A percentile compares a stretch with the other conserved stretches of the same genome.
Evolutionary conservation across 2,797 vertebrate species (phyloP).

Genomic region (Rhabdomys pumilio): DNA sequence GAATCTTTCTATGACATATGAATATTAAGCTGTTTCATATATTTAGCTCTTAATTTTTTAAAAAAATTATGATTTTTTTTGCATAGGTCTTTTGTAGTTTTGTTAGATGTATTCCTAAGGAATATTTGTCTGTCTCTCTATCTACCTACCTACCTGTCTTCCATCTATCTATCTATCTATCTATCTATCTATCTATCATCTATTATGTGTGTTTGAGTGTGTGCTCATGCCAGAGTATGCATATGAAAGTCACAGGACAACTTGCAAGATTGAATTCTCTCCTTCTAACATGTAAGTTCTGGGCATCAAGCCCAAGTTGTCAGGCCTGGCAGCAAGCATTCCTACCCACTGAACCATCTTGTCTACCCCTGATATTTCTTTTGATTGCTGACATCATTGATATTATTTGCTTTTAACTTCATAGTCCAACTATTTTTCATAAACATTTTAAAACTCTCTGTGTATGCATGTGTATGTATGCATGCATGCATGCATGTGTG

Average conservation of each 20-base stretch:
- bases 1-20: neutral
- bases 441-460: neutral
- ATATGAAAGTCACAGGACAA: neutral
- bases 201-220: neutral
- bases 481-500: neutral
- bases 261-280: neutral
- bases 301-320: no score
- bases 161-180: neutral
- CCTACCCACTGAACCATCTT: neutral
- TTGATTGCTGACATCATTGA: neutral
- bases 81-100: neutral
- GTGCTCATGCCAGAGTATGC: neutral
- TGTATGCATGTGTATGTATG: neutral
- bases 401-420: slow-evolving; percentile 37
- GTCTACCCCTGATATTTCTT: neutral
- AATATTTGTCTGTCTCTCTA: neutral
- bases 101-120: slow-evolving; percentile 53
- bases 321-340: neutral
- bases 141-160: no score
- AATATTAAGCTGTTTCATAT: neutral
- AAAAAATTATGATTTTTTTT: neutral
- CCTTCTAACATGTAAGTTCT: neutral
- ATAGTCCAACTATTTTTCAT: neutral
- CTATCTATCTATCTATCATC: no score
- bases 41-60: slow-evolving; percentile 31